Percentiles rank a stretch among this genome's conserved stretches.
Conservation (phyloP, 2,888 invertebrate genomes). For the Agriopis leucophaearia region DNA sequence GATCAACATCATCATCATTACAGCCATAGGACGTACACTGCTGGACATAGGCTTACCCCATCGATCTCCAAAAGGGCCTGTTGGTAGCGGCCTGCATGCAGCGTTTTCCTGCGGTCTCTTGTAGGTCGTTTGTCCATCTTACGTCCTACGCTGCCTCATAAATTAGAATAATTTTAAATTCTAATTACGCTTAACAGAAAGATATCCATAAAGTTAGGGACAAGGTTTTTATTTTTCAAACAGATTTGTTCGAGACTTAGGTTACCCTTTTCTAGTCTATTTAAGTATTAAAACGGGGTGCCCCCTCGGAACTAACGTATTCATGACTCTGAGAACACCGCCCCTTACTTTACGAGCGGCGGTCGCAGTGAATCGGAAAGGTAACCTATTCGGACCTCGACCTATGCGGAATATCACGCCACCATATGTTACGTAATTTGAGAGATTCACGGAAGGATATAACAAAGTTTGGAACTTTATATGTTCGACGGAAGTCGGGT, state of each 20-base stretch:
- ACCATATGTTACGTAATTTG: conserved; percentile 70
- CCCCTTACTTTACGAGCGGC: conserved; percentile 78
- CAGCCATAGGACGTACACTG: too few species aligned
- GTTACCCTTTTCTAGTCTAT: conserved; percentile 68
- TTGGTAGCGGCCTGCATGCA: too few species aligned
- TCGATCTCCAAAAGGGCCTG: too few species aligned
- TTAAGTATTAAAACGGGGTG: conserved; percentile 80
- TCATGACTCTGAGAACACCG: conserved; percentile 80
- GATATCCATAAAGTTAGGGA: conserved; percentile 24
- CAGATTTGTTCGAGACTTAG: conserved; percentile 46
- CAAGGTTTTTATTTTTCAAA: conserved; percentile 41
- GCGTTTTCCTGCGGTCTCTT: too few species aligned
- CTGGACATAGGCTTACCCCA: too few species aligned
- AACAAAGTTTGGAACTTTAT: conserved; percentile 31
- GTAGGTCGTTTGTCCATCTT: too few species aligned
- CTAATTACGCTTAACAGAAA: conserved; percentile 35
- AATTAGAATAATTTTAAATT: conserved; percentile 23
- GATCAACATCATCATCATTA: too few species aligned
- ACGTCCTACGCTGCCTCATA: too few species aligned
- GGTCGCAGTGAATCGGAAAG: conserved; percentile 78
- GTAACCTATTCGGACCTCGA: conserved; percentile 72
- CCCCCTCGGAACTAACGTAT: conserved; percentile 76
- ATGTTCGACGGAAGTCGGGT: background rate
- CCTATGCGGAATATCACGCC: conserved; percentile 71
- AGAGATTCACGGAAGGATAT: conserved; percentile 58